Base-by-base conservation (phyloP, 2,113 vertebrate species). In the Cygnus atratus region DNA sequence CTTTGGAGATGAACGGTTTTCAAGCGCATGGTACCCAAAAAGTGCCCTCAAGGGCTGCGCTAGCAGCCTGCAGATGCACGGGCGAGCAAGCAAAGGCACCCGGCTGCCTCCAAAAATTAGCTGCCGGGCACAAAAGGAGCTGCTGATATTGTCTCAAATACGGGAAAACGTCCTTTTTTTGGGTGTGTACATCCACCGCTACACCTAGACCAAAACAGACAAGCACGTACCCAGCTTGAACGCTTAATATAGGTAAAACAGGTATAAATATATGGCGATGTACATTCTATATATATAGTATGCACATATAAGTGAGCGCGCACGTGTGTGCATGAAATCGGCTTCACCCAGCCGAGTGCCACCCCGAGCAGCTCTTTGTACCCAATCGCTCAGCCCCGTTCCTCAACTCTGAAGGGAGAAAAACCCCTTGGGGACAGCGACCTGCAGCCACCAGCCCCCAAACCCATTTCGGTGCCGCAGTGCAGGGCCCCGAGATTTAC, bases 141-240 rank as follows among this genome's bases (percentile, higher is more conserved):
- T 83, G 39, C 5, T 43, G 18, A 33, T 9, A 10, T 15, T 62
- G 62, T 55, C 50, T 50, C 7, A 29, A 29, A n/a, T 2, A 18
- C 8, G 5, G 16, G 25, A 50, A 50, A 50, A 24, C 50, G 13
- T 25, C 22, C 21, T 13, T 50, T 24, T 50, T 13, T 50, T 18
- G 46, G 20, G 50, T 50, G 50, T 50, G 48, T 20, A 50, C 77
- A 62, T 7, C 21, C 61, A 1, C 55, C 74, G 39, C 9, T 62
- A 11, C 19, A 9, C 14, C 44, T 6, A 4, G 24, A 72, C 18
- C 31, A 13, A 50, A 26, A 0, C 6, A 52, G 39, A 19, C 13
- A 10, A 28, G 11, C 35, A 2, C 1, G 2, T 22, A 26, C 3
- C 33, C 26, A 5, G 4, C 9, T 1, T 0, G 17, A 11, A 4